Evolutionary conservation across 2,113 vertebrate genomes (phyloP).

Genomic region (Datnioides undecimradiatus): DNA sequence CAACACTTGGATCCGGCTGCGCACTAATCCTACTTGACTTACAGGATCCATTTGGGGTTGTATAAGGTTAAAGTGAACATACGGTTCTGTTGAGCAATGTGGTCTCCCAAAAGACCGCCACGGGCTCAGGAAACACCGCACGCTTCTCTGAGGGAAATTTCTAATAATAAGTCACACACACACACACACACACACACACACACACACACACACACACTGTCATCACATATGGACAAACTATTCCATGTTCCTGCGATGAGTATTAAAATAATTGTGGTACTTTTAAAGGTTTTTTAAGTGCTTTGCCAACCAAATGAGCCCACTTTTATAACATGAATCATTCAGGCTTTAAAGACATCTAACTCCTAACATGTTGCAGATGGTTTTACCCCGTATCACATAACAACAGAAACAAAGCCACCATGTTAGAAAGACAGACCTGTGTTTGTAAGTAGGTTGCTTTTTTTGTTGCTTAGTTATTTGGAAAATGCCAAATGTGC

Average conservation of each 20-base stretch:
- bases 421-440: background rate
- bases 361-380: background rate
- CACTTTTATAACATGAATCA: background rate
- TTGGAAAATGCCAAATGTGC: background rate
- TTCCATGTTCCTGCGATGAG: background rate
- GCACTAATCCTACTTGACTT: background rate
- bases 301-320: background rate
- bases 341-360: background rate
- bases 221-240: background rate
- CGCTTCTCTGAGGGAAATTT: conserved; percentile 1
- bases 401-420: background rate
- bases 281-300: background rate
- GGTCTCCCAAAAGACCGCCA: conserved; percentile 29
- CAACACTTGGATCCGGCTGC: background rate
- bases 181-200: background rate
- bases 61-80: conserved; percentile 22
- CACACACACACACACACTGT: background rate
- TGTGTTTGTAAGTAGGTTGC: background rate
- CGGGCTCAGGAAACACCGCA: background rate
- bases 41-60: background rate
- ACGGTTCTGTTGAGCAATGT: conserved; percentile 28
- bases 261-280: background rate
- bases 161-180: conserved; percentile 30
- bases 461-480: background rate
- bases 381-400: background rate